Evolutionary conservation across 2,797 vertebrate genomes (phyloP), one percentile per base, ranked within the genome.

Genomic region (Scolopax bukidnonensis): DNA sequence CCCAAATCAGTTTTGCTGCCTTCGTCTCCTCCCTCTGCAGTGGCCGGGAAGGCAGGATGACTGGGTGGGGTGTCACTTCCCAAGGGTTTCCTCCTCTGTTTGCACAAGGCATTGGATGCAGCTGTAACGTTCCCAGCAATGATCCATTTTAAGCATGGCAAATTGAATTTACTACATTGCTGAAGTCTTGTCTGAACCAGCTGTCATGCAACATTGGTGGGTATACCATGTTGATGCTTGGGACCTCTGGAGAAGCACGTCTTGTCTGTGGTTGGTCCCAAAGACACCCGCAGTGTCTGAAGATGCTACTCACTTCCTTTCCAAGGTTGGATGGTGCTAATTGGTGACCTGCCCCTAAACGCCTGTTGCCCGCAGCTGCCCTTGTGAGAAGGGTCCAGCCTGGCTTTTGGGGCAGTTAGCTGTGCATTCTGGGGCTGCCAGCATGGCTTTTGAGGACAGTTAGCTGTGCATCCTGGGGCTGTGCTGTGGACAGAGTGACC

Each of bases 151-250:
- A 76, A 80, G 76, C 60, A 38, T 19, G 32, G 69, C 83, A 80
- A 84, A 75, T 56, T 0, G 9, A 86, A 61, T 88, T 91, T 45
- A 21, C 24, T 20, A 12, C 36, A 2, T 54, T 16, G 45, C 28
- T 77, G 41, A 74, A 59, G 61, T 50, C 76, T 67, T 45, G 30
- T 51, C 68, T 63, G 64, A 90, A 74, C 36, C 3, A 16, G 41
- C 59, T 91, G 75, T 71, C 17, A 0, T 54, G 47, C 25, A 10
- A 1, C 4, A 2, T 64, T 0, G 0, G 61, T 0, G 1, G 45
- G 9, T 43, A 43, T 87, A 50, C 64, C 1, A 1, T 38, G 63
- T n/a, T 0, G 0, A n/a, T 56, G 60, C 71, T 43, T 51, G n/a
- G 56, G 48, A 56, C 76, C 21, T 60, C 28, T 65, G 33, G 68